Conservation (phyloP, 2,113 vertebrate species). For the Motacilla tschutschensis region DNA sequence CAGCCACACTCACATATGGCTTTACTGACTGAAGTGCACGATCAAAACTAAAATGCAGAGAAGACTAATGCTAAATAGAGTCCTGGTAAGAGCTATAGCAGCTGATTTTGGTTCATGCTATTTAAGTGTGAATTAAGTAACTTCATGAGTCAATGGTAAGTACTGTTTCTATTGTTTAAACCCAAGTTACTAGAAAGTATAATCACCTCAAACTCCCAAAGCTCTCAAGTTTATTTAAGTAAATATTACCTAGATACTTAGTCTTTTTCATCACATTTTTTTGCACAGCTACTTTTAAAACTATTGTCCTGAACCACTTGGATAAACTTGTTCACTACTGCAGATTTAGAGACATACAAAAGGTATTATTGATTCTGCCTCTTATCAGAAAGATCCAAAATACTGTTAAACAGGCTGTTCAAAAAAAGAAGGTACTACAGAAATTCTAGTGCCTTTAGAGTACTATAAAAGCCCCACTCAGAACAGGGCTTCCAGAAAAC, state of each 20-base stretch:
- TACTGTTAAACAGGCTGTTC: not conserved
- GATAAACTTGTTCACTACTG: not conserved
- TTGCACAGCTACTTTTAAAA: not conserved
- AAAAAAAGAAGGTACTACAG: not conserved
- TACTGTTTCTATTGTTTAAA: not conserved
- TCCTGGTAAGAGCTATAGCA: not conserved
- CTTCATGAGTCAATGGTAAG: not conserved
- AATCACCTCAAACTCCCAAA: not conserved
- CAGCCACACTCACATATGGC: conserved; percentile 62
- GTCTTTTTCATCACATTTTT: not conserved
- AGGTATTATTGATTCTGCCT: not conserved
- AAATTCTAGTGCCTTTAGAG: not conserved
- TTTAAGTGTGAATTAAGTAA: not conserved
- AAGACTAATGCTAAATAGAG: not conserved
- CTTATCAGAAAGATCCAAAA: not conserved
- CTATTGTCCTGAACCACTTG: accelerated
- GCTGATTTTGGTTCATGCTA: not conserved
- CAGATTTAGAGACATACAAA: not conserved
- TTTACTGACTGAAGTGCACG: conserved; percentile 81
- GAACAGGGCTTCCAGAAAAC: not conserved
- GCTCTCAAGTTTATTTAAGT: not conserved
- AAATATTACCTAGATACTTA: not conserved
- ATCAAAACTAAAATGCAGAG: conserved; percentile 83
- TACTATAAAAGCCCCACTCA: not conserved
- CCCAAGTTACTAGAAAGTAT: not conserved